These are phyloP conservation scores for Tortricodes alternella DNA, from an alignment of 2,888 invertebrate genomes.

Conservation along the genomic window DNA sequence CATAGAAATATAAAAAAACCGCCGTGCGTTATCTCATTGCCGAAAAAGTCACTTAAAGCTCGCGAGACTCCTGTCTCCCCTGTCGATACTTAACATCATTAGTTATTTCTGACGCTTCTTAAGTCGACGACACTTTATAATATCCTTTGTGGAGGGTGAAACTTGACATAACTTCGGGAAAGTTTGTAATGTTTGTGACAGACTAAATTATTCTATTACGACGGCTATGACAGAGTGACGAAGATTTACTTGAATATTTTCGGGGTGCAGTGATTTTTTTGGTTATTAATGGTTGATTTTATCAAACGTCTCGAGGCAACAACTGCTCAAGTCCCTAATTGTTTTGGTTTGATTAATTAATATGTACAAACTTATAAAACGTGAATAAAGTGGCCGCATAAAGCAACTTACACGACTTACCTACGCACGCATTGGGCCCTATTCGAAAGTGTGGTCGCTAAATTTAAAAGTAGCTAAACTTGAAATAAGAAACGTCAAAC, in stretches of 20 bases:
- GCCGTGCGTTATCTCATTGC: constrained; percentile 22
- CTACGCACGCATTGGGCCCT: no score
- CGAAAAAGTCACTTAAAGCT: constrained; percentile 29
- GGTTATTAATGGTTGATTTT: neutral
- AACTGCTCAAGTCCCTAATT: no score
- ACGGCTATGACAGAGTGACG: constrained; percentile 43
- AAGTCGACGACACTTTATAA: constrained; percentile 31
- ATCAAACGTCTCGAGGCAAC: neutral
- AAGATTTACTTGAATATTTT: constrained; percentile 28
- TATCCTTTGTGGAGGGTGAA: constrained; percentile 48
- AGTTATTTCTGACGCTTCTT: constrained; percentile 31
- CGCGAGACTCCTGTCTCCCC: neutral
- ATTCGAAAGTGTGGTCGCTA: no score
- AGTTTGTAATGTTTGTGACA: constrained; percentile 48
- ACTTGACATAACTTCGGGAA: constrained; percentile 41
- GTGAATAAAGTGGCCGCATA: no score
- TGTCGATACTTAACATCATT: constrained; percentile 30
- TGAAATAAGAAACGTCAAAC: no score
- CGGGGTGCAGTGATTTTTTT: constrained; percentile 15
- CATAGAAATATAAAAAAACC: constrained; percentile 11
- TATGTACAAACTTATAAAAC: no score
- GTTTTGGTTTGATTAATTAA: no score
- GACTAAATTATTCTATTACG: constrained; percentile 49
- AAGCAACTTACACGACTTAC: no score
- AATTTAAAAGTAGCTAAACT: no score